Evolutionary conservation across 2,888 invertebrate genomes (phyloP).

Genomic region (Dryobotodes eremita): DNA sequence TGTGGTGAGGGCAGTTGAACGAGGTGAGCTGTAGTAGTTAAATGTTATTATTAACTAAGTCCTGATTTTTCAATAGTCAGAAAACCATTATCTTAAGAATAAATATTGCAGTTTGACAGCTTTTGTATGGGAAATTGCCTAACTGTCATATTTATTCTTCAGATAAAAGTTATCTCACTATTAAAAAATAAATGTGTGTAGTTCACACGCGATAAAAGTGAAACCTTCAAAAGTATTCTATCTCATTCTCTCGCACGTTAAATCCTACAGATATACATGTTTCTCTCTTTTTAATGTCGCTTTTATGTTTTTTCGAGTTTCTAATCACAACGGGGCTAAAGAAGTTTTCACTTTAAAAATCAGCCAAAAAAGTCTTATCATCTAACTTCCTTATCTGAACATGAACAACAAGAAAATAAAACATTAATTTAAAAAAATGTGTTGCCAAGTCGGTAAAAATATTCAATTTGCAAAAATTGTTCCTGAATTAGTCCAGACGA

Average conservation of each 20-base stretch:
- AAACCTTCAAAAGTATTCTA: too few species aligned
- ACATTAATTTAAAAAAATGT: too few species aligned
- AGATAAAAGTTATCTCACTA: neutral
- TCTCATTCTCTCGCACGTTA: too few species aligned
- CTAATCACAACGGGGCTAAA: neutral
- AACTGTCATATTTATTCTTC: neutral
- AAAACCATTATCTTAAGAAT: neutral
- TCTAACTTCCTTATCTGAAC: neutral
- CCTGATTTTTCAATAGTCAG: neutral
- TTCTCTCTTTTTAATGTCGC: too few species aligned
- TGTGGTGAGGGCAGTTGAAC: neutral
- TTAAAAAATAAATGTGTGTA: too few species aligned
- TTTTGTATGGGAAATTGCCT: neutral
- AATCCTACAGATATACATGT: too few species aligned
- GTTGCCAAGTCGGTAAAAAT: neutral
- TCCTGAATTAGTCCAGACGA: constrained; percentile 73
- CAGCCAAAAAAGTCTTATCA: neutral
- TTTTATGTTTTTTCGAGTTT: too few species aligned
- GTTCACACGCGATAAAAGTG: too few species aligned
- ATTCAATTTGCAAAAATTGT: constrained; percentile 76
- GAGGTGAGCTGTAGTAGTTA: neutral
- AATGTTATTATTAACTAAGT: neutral
- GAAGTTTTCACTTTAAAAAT: neutral
- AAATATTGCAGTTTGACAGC: neutral
- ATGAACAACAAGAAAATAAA: neutral